phyloP scores from a whole-genome alignment of 1,140 invertebrate species.

The Leptinotarsa undecemlineata region DNA sequence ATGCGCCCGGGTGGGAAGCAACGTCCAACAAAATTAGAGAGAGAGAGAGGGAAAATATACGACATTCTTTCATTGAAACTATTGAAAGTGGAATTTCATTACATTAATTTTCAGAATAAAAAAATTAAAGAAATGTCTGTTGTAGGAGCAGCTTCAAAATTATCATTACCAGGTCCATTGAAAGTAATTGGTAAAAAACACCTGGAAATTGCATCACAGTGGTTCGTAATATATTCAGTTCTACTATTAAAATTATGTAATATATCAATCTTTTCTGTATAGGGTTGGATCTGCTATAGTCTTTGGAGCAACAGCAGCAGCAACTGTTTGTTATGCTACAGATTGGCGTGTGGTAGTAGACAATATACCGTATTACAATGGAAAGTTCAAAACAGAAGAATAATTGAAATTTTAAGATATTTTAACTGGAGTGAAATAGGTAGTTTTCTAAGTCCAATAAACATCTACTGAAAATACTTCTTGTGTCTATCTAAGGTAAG shows the following conservation, averaged over 20 bases:
- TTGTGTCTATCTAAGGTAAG: too few relatives aligned
- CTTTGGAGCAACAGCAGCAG: constrained; percentile 65
- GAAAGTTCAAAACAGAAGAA: constrained; percentile 67
- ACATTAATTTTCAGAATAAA: too few relatives aligned
- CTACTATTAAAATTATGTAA: constrained; percentile 17
- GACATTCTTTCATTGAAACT: neutral
- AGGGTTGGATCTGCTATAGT: constrained; percentile 63
- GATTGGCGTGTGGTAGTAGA: constrained; percentile 76
- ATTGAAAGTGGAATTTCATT: neutral
- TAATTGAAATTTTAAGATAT: neutral
- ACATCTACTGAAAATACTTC: too few relatives aligned
- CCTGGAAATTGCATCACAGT: constrained; percentile 43
- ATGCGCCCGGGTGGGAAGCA: too few relatives aligned
- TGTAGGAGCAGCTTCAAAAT: constrained; percentile 17
- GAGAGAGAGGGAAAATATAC: neutral
- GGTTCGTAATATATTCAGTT: constrained; percentile 35
- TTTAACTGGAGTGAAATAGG: too few relatives aligned
- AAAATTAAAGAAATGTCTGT: constrained; percentile 13
- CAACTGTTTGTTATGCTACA: constrained; percentile 69
- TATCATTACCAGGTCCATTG: constrained; percentile 31
- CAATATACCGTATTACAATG: constrained; percentile 74
- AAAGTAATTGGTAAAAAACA: constrained; percentile 47
- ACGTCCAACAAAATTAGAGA: too few relatives aligned
- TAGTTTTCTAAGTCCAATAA: too few relatives aligned
- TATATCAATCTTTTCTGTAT: constrained; percentile 38